Evolutionary conservation across 2,113 vertebrate genomes (phyloP), one percentile per base, ranked within the genome.

Genomic region (Myrmecobius fasciatus): DNA sequence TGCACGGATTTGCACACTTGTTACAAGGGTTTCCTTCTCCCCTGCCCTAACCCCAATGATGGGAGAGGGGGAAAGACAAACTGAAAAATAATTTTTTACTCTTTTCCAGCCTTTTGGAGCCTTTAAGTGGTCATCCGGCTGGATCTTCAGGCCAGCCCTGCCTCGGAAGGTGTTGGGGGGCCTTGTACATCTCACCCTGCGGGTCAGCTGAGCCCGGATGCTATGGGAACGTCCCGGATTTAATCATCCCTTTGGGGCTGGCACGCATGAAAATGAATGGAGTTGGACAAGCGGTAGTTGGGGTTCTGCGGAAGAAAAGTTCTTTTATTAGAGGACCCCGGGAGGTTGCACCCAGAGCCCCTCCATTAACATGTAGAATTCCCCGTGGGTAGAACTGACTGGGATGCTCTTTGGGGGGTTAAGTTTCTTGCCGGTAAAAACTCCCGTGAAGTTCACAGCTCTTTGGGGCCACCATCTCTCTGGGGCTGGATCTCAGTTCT

Each of bases 401-500:
- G 0, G 53, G 47, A 92, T 51, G 89, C 24, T 67, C 94, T 95
- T 92, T 54, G 20, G 12, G 22, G 52, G 83, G 6, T 12, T 25
- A 48, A n/a, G 36, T n/a, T 52, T 56, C 31, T 46, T 90, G 52
- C 28, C 60, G 28, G 26, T 90, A 93, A 93, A 95, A 60, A 31
- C 11, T 93, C 89, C 91, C 89, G 95, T 95, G 92, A n/a, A 96
- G 0, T 46, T 92, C 24, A 6, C 51, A 48, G 48, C 52, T 94
- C 89, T n/a, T 47, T 56, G 67, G 43, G 22, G 25, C 52, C 75
- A 52, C 31, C 48, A 49, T 67, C 92, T 93, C 12, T 91, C 94
- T 36, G 53, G 90, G 92, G 10, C 49, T 52, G 36, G 52, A 28
- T 1, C 90, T 48, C 54, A 12, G 53, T 8, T 20, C 52, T 4